phyloP scores from a whole-genome alignment of 2,797 vertebrate species.

The Gouania willdenowi region DNA sequence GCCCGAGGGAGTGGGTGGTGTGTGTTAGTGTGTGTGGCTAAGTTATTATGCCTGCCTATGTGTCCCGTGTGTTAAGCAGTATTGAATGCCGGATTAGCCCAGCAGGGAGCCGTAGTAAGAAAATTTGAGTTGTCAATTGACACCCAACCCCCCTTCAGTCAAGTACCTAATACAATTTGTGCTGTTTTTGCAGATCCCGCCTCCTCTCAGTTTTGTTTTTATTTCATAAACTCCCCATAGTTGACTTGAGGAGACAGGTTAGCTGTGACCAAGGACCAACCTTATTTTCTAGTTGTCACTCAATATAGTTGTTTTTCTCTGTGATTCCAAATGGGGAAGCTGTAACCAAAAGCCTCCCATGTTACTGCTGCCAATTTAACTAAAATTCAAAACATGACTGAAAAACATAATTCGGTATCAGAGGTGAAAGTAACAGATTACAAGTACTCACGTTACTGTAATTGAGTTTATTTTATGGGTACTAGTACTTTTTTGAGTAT shows the following conservation, averaged over 20 bases:
- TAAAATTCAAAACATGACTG: too few species aligned
- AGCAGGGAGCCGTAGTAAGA: constrained; percentile 1
- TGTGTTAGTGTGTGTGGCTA: constrained; percentile 9
- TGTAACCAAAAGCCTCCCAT: too few species aligned
- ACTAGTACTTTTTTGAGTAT: too few species aligned
- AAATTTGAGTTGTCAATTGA: constrained; percentile 4
- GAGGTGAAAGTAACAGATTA: too few species aligned
- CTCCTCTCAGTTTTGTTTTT: background rate
- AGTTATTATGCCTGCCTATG: constrained; percentile 2
- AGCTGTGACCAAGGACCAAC: background rate
- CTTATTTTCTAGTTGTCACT: background rate
- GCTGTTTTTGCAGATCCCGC: background rate
- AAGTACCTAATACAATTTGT: constrained; percentile 3
- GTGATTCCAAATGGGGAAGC: background rate
- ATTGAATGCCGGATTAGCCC: constrained; percentile 11
- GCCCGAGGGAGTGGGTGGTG: constrained; percentile 12
- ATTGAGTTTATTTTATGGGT: too few species aligned
- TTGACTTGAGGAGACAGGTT: background rate
- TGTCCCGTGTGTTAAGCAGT: constrained; percentile 10
- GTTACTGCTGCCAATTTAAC: too few species aligned
- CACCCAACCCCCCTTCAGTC: constrained; percentile 1
- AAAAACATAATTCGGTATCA: too few species aligned
- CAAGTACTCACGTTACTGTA: too few species aligned
- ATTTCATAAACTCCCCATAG: constrained; percentile 1
- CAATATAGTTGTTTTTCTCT: background rate